Conservation (phyloP, 2,888 invertebrate species). For the Polyommatus iphigenia region DNA sequence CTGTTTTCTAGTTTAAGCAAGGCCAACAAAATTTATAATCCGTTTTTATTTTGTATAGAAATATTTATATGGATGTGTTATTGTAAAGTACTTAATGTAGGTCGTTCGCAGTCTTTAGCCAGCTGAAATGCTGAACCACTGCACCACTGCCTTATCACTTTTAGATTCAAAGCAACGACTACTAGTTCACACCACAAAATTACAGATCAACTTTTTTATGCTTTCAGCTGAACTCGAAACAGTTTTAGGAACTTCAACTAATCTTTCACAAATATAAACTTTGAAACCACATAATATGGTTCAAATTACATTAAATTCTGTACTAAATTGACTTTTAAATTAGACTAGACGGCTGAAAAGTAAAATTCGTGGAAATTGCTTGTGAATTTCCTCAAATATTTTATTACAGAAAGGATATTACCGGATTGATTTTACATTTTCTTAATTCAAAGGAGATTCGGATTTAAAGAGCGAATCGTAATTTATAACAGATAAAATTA, state of each 20-base stretch:
- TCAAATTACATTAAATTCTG: neutral
- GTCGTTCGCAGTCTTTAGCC: neutral
- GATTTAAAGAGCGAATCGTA: slow-evolving; percentile 16
- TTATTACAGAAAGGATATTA: slow-evolving; percentile 33
- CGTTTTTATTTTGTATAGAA: no score
- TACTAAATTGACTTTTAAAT: slow-evolving; percentile 3
- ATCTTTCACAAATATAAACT: neutral
- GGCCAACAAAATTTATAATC: no score
- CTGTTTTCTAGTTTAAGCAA: no score
- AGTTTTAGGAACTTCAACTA: neutral
- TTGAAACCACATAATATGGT: neutral
- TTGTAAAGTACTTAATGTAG: no score
- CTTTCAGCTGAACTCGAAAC: neutral
- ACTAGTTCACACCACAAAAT: neutral
- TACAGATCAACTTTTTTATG: neutral
- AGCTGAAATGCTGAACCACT: neutral
- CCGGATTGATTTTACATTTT: slow-evolving; percentile 33
- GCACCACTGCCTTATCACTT: neutral
- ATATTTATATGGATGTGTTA: no score
- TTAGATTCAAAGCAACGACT: neutral
- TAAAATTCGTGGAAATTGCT: slow-evolving; percentile 32
- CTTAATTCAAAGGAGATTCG: slow-evolving; percentile 31
- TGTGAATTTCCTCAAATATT: slow-evolving; percentile 31
- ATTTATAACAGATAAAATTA: slow-evolving; percentile 8
- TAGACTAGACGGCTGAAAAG: slow-evolving; percentile 26